phyloP scores from a whole-genome alignment of 2,888 invertebrate species.

The Standfussiana lucernea region DNA sequence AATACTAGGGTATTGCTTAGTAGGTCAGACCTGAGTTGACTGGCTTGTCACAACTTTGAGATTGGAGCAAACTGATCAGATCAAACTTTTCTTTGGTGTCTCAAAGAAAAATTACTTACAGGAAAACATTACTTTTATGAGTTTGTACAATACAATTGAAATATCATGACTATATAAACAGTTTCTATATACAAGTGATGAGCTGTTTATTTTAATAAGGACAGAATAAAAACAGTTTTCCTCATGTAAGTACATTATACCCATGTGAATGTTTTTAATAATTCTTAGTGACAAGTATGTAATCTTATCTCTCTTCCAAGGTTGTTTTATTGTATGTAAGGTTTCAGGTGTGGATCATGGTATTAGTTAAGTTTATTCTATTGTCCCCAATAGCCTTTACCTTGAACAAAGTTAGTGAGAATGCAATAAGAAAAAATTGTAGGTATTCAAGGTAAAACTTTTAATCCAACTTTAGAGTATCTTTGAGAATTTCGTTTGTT shows the following conservation, averaged over 20 bases:
- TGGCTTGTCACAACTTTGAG: background rate
- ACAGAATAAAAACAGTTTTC: constrained; percentile 38
- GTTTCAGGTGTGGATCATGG: constrained; percentile 54
- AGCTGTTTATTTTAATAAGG: constrained; percentile 6
- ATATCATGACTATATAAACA: constrained; percentile 2
- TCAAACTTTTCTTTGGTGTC: too few relatives aligned
- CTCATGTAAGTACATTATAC: constrained; percentile 46
- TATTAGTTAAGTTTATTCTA: constrained; percentile 14
- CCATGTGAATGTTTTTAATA: constrained; percentile 37
- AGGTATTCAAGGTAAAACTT: constrained; percentile 26
- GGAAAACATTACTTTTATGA: background rate
- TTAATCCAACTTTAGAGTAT: background rate
- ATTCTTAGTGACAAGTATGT: constrained; percentile 43
- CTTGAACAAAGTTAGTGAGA: constrained; percentile 25
- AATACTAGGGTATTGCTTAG: too few relatives aligned
- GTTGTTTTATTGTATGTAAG: constrained; percentile 65
- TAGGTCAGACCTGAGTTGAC: background rate
- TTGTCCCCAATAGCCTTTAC: constrained; percentile 26
- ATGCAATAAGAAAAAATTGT: background rate
- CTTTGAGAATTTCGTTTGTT: background rate
- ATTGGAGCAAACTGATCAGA: background rate
- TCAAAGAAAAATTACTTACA: background rate
- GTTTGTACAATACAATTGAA: background rate
- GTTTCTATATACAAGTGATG: background rate
- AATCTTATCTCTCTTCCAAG: constrained; percentile 73